phyloP scores from a whole-genome alignment of 2,888 invertebrate genomes.

The Terebella lapidaria region DNA sequence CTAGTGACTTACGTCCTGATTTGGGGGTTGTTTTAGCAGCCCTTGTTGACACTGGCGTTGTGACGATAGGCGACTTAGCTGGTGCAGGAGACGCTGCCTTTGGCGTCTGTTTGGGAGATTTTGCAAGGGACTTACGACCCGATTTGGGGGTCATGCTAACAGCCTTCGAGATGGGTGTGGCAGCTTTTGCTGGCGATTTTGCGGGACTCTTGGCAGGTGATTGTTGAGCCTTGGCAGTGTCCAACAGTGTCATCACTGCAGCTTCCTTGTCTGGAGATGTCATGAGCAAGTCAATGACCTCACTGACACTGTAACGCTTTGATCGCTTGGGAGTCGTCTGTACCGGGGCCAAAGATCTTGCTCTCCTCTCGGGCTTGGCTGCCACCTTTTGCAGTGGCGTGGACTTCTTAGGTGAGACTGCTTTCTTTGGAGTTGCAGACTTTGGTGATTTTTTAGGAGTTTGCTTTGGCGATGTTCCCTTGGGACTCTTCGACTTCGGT shows the following conservation, averaged over 20 bases:
- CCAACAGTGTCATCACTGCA: too few relatives aligned
- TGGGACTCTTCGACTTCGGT: too few relatives aligned
- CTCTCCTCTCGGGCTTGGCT: too few relatives aligned
- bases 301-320: neutral
- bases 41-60: neutral
- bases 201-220: too few relatives aligned
- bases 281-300: too few relatives aligned
- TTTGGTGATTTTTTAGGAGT: neutral
- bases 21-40: neutral
- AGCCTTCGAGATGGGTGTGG: neutral
- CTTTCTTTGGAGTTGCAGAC: too few relatives aligned
- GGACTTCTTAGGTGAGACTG: too few relatives aligned
- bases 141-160: neutral
- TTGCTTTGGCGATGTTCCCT: too few relatives aligned
- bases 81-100: conserved; percentile 8
- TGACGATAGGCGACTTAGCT: neutral
- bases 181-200: neutral
- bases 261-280: too few relatives aligned
- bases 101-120: neutral
- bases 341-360: too few relatives aligned
- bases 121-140: neutral
- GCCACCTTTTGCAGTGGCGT: neutral
- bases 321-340: too few relatives aligned
- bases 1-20: neutral
- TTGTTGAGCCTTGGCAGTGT: too few relatives aligned